Evolutionary conservation across 2,113 vertebrate species (phyloP), one percentile per base, ranked within the genome.

Genomic region (Coryphaenoides rupestris): DNA sequence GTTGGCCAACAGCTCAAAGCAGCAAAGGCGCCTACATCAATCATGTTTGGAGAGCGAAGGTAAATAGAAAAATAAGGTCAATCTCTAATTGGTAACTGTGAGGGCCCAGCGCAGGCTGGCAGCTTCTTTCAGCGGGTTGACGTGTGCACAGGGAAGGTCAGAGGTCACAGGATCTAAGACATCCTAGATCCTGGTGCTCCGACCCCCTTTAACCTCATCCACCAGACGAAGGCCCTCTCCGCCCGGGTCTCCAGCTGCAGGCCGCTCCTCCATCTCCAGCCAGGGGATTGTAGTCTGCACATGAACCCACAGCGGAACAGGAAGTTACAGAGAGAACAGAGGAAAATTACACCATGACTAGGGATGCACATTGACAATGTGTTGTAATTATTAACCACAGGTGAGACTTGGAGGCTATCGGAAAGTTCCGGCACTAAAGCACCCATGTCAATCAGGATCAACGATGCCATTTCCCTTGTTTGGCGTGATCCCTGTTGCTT

Each of bases 201-300:
- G 4, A 19, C 19, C 54, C 60, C 23, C 65, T 86, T 84, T 93
- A 95, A 85, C 96, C 95, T 95, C 95, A 94, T 92, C 95, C 96
- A 17, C 95, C 94, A 0, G 93, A 84, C 0, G 95, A 92, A 0
- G 97, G 93, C 0, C 94, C 96, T 74, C 95, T 90, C 76, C 95
- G 91, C n/a, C 93, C 92, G 0, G 96, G 95, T 78, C 96, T 92
- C 92, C 92, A 99, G 23, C 89, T 77, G 56, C 95, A 97, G 0
- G 92, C 75, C 15, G 94, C 93, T 0, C 96, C 94, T 55, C 93
- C 94, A 70, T 93, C 91, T 49, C 97, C 96, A 23, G 87, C 89
- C 87, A 99, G 73, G 0, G 97, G 95, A 74, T 92, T 98, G 67
- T 94, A 99, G 73, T 92, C 97, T 99, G 26, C 54, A 77, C 47